A percentile compares a stretch with the other conserved stretches of the same genome.
phyloP scores from a whole-genome alignment of 2,113 vertebrate species.

The Balaenoptera acutorostrata region DNA sequence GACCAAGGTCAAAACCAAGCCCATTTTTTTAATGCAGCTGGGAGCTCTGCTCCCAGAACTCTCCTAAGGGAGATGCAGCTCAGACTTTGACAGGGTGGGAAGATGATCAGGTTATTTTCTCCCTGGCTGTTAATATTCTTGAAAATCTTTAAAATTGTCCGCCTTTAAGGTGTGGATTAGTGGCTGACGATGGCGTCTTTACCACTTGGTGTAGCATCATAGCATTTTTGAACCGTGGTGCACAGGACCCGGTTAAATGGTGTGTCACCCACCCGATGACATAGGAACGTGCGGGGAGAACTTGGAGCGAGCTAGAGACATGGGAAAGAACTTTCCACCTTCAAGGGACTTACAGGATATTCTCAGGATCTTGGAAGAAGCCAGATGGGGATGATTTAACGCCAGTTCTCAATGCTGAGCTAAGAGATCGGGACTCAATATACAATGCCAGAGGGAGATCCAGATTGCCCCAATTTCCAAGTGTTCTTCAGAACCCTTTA shows the following conservation, averaged over 20 bases:
- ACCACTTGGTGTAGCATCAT: too few relatives aligned
- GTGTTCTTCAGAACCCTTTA: neutral
- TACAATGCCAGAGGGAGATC: neutral
- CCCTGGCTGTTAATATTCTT: neutral
- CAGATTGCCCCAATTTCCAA: neutral
- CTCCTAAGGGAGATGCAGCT: neutral
- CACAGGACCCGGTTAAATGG: neutral
- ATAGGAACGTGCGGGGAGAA: accelerated
- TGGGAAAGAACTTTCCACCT: neutral
- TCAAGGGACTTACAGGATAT: neutral
- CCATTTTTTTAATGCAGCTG: neutral
- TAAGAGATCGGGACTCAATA: accelerated
- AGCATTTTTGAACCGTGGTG: neutral
- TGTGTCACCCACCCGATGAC: neutral
- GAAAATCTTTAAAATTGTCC: neutral
- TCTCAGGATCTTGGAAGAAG: neutral
- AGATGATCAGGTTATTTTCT: neutral
- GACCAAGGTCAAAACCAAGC: neutral
- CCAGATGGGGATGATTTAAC: neutral
- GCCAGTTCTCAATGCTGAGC: neutral
- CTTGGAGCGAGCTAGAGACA: neutral
- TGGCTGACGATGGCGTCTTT: neutral
- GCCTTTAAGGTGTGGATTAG: neutral
- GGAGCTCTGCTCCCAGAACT: neutral
- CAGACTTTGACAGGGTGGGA: neutral